These are phyloP conservation scores for Leiothrix lutea DNA, from an alignment of 2,113 vertebrate species.

Conservation along the genomic window DNA sequence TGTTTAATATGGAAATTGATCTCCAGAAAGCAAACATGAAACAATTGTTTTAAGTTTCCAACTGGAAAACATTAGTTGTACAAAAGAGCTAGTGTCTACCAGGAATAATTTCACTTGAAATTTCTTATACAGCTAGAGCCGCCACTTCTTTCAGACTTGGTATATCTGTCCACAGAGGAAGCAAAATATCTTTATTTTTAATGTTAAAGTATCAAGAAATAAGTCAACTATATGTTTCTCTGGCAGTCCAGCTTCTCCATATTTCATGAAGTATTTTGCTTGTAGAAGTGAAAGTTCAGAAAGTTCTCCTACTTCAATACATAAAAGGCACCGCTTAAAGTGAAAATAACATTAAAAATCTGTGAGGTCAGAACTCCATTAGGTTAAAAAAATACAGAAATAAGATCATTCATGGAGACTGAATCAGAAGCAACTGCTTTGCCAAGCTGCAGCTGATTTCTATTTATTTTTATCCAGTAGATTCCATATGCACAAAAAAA, in stretches of 20 bases:
- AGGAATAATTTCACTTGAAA: background rate
- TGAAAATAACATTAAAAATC: background rate
- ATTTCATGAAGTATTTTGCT: background rate
- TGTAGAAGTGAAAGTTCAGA: background rate
- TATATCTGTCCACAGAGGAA: background rate
- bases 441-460: background rate
- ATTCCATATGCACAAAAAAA: background rate
- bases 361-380: background rate
- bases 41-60: background rate
- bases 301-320: background rate
- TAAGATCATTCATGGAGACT: background rate
- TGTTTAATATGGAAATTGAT: background rate
- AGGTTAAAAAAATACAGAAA: background rate
- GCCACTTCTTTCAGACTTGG: background rate
- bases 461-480: background rate
- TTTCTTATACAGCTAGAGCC: background rate
- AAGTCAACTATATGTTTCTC: background rate
- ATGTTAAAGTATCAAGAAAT: background rate
- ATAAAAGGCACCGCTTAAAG: background rate
- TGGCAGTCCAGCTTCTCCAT: background rate
- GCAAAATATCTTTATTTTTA: background rate
- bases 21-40: background rate
- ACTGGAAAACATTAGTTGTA: background rate
- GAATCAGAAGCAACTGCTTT: background rate
- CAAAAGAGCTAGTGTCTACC: background rate